Evolutionary conservation across 2,888 invertebrate species (phyloP).

Genomic region (Acleris emargana): DNA sequence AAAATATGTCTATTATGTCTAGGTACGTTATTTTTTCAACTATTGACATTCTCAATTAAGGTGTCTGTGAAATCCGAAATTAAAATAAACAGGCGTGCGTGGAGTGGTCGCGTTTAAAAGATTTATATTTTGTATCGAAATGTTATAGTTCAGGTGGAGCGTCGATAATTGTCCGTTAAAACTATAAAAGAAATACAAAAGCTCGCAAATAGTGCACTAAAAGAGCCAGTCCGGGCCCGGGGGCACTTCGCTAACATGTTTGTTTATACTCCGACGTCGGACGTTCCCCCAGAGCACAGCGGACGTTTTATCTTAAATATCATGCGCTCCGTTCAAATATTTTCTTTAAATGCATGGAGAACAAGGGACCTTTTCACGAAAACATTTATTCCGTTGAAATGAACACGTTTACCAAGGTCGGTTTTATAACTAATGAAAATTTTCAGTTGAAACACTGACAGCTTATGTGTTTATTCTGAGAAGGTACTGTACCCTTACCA

Average conservation of each 20-base stretch:
- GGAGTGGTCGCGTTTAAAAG: too few species aligned
- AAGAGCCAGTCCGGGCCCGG: conserved; percentile 11
- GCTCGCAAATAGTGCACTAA: conserved; percentile 21
- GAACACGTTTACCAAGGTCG: neutral
- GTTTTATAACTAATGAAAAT: conserved; percentile 6
- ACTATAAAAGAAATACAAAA: neutral
- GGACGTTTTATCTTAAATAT: conserved; percentile 24
- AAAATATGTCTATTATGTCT: too few species aligned
- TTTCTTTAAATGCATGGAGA: conserved; percentile 15
- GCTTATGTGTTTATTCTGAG: too few species aligned
- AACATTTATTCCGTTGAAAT: conserved; percentile 17
- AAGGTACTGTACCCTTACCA: neutral
- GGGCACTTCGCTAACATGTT: conserved; percentile 15
- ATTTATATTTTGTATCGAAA: too few species aligned
- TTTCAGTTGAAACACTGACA: conserved; percentile 4
- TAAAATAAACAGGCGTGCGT: too few species aligned
- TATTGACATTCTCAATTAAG: too few species aligned
- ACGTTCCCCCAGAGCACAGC: conserved; percentile 5
- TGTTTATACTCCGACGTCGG: conserved; percentile 13
- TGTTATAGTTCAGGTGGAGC: too few species aligned
- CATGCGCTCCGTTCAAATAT: conserved; percentile 10
- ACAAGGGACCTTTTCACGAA: conserved; percentile 10
- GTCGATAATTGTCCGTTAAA: too few species aligned
- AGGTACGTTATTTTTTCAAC: too few species aligned
- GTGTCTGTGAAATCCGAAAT: too few species aligned